Evolutionary conservation across 2,888 invertebrate genomes (phyloP).

Genomic region (Melanotus villosus): DNA sequence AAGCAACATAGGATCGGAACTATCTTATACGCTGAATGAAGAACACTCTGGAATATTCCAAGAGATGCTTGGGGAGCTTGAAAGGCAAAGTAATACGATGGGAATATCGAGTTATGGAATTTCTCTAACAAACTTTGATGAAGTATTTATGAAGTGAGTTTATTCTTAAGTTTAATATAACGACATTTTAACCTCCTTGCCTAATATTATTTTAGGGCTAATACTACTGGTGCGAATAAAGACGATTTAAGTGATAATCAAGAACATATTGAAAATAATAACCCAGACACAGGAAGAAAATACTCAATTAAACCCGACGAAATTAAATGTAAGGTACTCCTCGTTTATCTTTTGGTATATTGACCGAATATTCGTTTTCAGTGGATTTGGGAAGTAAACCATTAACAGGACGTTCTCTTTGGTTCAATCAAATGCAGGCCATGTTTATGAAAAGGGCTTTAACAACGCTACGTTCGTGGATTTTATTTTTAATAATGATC

Average conservation of each 20-base stretch:
- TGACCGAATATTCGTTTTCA: too few relatives aligned
- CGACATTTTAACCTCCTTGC: too few relatives aligned
- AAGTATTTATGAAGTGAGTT: conserved; percentile 86
- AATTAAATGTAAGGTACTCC: too few relatives aligned
- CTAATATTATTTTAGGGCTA: too few relatives aligned
- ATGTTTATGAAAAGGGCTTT: conserved; percentile 45
- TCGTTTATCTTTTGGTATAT: too few relatives aligned
- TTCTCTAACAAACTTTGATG: conserved; percentile 89
- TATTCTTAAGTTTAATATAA: conserved; percentile 55
- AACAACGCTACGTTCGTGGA: conserved; percentile 72
- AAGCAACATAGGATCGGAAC: conserved; percentile 83
- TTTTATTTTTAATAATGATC: conserved; percentile 73
- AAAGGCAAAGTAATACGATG: conserved; percentile 72
- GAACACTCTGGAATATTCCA: conserved; percentile 76
- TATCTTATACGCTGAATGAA: conserved; percentile 79
- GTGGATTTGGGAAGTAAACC: too few relatives aligned
- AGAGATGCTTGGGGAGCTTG: conserved; percentile 78
- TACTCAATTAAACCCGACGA: too few relatives aligned
- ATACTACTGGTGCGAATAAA: too few relatives aligned
- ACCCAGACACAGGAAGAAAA: too few relatives aligned
- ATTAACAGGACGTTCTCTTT: conserved; percentile 19
- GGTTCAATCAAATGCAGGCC: conserved; percentile 43
- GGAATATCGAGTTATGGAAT: conserved; percentile 86
- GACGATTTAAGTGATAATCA: too few relatives aligned
- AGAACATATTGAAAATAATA: too few relatives aligned